Base-by-base conservation (phyloP, 2,113 vertebrate genomes). In the Chaetops frenatus region DNA sequence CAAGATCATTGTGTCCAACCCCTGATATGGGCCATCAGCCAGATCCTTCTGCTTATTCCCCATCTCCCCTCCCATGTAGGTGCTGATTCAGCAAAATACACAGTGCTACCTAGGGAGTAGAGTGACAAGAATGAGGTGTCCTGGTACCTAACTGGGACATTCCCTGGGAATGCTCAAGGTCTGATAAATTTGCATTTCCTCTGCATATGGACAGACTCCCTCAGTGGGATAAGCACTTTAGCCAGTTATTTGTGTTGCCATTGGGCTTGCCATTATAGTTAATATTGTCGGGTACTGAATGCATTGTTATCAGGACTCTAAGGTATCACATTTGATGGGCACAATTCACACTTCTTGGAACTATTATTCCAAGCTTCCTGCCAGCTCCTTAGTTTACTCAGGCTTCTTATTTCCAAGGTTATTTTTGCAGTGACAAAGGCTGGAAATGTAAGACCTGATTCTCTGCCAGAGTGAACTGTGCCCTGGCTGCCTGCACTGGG, bases 321-420 rank as follows among this genome's bases (percentile, higher is more conserved):
- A 93, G 74, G 84, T 83, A 91, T 83, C 66, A 18, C 74, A 54
- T 45, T 62, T 66, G 93, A 93, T 62, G 58, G 93, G 67, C 85
- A 90, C 62, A 70, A 29, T 73, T 96, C 87, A 64, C 79, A 56
- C 81, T 95, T 93, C 85, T 95, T 19, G 11, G 81, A 88, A 82
- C 58, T 78, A 86, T 95, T 93, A 92, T 90, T 92, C 35, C 76
- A 77, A 90, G 80, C 50, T 97, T 96, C 93, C 96, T 95, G 93
- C 62, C 64, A 90, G 79, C 54, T 88, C 58, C 71, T 91, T 81
- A 82, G 86, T 95, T 91, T 94, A 82, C 50, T 88, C 85, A 91
- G 74, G 73, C 86, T 91, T 87, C 15, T 3, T 79, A 56, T 58
- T 76, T 82, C 33, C 50, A 65, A 77, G 70, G 78, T 50, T 95